These are phyloP conservation scores for Reticulitermes lucifugus DNA, from an alignment of 2,888 invertebrate genomes.

Conservation along the genomic window DNA sequence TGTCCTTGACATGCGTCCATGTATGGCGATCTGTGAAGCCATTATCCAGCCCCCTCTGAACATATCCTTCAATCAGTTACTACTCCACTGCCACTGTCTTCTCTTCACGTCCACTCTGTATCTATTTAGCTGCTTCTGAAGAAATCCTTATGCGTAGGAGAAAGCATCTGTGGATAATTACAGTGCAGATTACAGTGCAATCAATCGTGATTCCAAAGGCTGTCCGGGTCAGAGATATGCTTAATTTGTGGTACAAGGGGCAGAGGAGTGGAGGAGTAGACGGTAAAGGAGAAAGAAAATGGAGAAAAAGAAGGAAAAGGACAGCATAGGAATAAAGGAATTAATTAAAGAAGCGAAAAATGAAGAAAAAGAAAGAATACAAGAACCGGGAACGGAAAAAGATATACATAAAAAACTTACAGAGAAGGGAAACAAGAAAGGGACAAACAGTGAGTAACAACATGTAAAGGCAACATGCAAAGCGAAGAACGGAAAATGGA, in stretches of 20 bases:
- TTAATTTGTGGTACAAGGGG: neutral
- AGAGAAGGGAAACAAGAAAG: too few relatives aligned
- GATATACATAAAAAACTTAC: too few relatives aligned
- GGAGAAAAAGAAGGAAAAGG: too few relatives aligned
- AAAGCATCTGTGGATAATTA: neutral
- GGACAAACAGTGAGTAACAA: too few relatives aligned
- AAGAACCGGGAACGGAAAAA: too few relatives aligned
- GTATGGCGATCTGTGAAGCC: neutral
- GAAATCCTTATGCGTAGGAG: neutral
- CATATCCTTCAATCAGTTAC: constrained; percentile 16
- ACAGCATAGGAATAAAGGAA: too few relatives aligned
- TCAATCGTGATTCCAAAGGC: constrained; percentile 9
- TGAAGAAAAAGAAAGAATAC: too few relatives aligned
- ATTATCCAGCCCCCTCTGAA: neutral
- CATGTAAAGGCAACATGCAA: too few relatives aligned
- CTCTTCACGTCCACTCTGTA: neutral
- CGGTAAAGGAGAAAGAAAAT: too few relatives aligned
- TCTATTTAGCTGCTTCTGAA: neutral
- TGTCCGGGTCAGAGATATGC: neutral
- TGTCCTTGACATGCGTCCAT: too few relatives aligned
- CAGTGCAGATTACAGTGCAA: constrained; percentile 5
- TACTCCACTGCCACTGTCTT: neutral
- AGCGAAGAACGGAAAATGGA: too few relatives aligned
- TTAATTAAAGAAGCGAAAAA: too few relatives aligned
- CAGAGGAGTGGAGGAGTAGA: neutral